These are phyloP conservation scores for Leptocoma aspasia DNA, from an alignment of 2,113 vertebrate species.

Conservation along the genomic window DNA sequence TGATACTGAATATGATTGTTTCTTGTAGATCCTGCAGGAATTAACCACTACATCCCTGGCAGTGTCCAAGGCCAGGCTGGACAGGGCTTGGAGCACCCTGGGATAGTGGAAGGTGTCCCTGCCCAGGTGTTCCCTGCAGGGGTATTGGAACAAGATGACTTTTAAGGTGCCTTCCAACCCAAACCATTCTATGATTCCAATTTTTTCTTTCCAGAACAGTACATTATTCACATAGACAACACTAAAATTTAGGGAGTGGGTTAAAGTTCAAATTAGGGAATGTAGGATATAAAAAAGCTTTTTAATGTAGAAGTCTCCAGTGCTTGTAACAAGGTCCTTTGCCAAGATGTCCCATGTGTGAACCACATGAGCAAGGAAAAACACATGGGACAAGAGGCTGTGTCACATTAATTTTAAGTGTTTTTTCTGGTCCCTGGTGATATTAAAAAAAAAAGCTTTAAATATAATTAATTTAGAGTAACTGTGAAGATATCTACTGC, in stretches of 20 bases:
- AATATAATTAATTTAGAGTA: neutral
- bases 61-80: neutral
- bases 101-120: neutral
- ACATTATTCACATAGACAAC: neutral
- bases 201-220: neutral
- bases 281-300: neutral
- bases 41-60: neutral
- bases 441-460: neutral
- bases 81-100: neutral
- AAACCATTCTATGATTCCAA: neutral
- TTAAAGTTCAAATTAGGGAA: neutral
- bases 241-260: neutral
- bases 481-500: neutral
- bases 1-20: neutral
- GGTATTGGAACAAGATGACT: fast-evolving
- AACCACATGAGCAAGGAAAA: neutral
- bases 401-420: neutral
- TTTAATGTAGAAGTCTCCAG: neutral
- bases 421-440: neutral
- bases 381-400: neutral
- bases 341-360: neutral
- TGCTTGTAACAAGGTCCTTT: neutral
- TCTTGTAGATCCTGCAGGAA: neutral
- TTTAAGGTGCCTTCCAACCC: neutral
- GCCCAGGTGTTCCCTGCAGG: neutral